Evolutionary conservation across 2,888 invertebrate genomes (phyloP), one percentile per base, ranked within the genome.

Genomic region (Eupithecia dodoneata): DNA sequence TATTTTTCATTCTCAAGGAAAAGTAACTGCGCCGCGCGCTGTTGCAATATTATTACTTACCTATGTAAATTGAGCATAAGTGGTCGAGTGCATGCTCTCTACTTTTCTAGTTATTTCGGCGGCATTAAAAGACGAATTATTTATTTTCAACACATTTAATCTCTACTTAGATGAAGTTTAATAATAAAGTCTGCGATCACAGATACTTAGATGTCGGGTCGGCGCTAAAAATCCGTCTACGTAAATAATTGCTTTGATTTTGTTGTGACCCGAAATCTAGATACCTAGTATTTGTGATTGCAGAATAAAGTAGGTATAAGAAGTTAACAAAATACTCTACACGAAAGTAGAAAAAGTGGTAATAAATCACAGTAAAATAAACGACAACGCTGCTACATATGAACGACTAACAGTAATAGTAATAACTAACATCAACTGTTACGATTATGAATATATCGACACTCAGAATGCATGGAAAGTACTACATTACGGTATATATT

Each of bases 341-440:
- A 71, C 70, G 47, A 75, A 66, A 74, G 72, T 18, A 69, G 47
- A 69, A 45, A 69, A 42, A 80, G 75, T 79, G 45, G n/a, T 69
- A 45, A 79, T 74, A 81, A 79, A 77, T 83, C 80, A 83, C 82
- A 82, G 82, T 78, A 72, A 59, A 44, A 66, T 77, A 72, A 77
- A 75, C 71, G 63, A 72, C 45, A 65, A 65, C 69, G 42, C 49
- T 65, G 73, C 45, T 73, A 72, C 73, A 76, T n/a, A 73, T 66
- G 44, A 72, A 72, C 71, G 75, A 75, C 75, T 76, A 74, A 69
- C 67, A 66, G 44, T 42, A 30, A 30, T 30, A 30, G 30, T 30
- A 30, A 63, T 18, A 59, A 74, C 45, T 63, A 47, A 10, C 41
- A 73, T n/a, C 63, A 70, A 73, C 73, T 73, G 75, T 78, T 78